Evolutionary conservation across 2,797 vertebrate genomes (phyloP).

Genomic region (Clarias platycephalus): DNA sequence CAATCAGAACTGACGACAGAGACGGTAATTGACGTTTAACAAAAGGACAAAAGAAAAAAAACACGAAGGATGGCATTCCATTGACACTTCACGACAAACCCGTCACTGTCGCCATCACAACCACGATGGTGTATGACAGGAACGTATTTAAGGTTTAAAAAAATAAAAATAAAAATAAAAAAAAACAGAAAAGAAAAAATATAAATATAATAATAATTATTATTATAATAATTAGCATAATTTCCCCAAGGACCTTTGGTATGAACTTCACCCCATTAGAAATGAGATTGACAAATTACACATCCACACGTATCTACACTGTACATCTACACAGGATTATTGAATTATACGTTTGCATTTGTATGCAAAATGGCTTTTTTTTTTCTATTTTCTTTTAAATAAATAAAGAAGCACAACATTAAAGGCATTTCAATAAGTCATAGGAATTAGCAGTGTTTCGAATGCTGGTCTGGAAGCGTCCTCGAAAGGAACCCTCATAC

Average conservation of each 20-base stretch:
- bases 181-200: not conserved
- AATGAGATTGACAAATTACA: conserved; percentile 18
- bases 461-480: conserved; percentile 40
- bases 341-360: conserved; percentile 19
- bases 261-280: conserved; percentile 37
- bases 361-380: conserved; percentile 40
- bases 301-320: conserved; percentile 28
- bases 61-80: not conserved
- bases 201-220: not conserved
- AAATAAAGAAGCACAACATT: conserved; percentile 39
- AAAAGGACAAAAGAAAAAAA: not conserved
- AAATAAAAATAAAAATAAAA: not conserved
- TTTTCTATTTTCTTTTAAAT: conserved; percentile 9
- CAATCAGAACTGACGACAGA: conserved; percentile 13
- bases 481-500: conserved; percentile 13
- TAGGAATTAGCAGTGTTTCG: conserved; percentile 27
- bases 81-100: conserved; percentile 16
- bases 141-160: conserved; percentile 10
- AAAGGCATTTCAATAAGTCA: conserved; percentile 33
- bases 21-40: not conserved
- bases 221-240: not conserved
- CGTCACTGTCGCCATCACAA: conserved; percentile 4
- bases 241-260: conserved; percentile 41
- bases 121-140: conserved; percentile 7
- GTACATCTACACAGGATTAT: conserved; percentile 32